Conservation (phyloP, 2,888 invertebrate genomes). For the Caenorhabditis sp. region DNA sequence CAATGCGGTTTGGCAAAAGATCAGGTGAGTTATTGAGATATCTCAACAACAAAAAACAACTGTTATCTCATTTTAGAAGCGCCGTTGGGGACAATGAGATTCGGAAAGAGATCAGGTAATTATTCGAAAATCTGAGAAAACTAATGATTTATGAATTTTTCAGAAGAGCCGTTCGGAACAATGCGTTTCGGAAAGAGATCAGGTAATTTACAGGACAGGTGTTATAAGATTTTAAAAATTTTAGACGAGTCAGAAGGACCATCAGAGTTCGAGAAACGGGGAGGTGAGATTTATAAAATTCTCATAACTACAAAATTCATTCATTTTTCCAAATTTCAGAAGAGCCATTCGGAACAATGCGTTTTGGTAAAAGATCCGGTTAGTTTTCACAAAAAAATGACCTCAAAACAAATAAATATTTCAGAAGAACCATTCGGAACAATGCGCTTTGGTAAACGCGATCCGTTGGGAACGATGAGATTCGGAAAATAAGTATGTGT, state of each 20-base stretch:
- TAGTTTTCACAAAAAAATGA: not conserved
- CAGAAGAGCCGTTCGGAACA: conserved; percentile 32
- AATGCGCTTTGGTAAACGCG: conserved; percentile 43
- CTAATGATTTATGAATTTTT: no score
- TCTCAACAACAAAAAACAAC: no score
- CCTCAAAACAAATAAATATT: not conserved
- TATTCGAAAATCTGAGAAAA: conserved; percentile 12
- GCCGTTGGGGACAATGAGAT: conserved; percentile 51
- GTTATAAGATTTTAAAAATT: not conserved
- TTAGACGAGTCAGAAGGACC: conserved; percentile 26
- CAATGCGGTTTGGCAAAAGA: conserved; percentile 39
- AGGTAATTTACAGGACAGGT: not conserved
- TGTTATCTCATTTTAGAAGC: no score
- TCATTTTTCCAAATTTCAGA: no score
- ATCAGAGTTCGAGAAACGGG: conserved; percentile 36
- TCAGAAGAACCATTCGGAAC: conserved; percentile 21
- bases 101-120: conserved; percentile 36
- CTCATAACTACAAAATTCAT: conserved; percentile 5
- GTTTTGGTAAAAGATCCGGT: conserved; percentile 35
- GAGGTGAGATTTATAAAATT: conserved; percentile 1
- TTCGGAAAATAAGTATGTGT: conserved; percentile 45
- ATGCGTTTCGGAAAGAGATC: conserved; percentile 43
- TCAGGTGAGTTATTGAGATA: conserved; percentile 5
- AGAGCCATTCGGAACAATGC: conserved; percentile 36
- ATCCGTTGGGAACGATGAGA: conserved; percentile 57